These are phyloP conservation scores for Abrostola triplasia DNA, from an alignment of 2,888 invertebrate species.

Conservation along the genomic window DNA sequence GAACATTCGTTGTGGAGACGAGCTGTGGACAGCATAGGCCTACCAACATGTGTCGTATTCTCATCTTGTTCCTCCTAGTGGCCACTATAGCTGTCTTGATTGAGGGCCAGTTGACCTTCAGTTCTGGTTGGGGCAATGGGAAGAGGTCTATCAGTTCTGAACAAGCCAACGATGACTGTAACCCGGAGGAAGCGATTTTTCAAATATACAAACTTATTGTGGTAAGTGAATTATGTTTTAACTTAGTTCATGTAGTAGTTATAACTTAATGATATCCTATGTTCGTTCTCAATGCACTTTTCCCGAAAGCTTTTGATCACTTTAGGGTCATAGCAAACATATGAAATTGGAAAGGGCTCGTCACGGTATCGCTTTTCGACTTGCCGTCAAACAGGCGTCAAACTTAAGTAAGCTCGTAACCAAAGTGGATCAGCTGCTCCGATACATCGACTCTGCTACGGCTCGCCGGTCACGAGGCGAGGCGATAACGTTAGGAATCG, in stretches of 20 bases:
- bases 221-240: constrained; percentile 69
- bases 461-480: too few species aligned
- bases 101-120: constrained; percentile 87
- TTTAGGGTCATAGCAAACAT: too few species aligned
- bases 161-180: constrained; percentile 75
- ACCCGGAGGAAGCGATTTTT: constrained; percentile 86
- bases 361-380: too few species aligned
- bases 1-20: constrained; percentile 33
- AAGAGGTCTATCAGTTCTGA: constrained; percentile 72
- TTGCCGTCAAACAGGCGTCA: too few species aligned
- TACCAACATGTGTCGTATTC: constrained; percentile 63
- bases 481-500: too few species aligned
- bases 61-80: constrained; percentile 57
- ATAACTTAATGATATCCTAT: not conserved
- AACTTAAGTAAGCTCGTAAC: too few species aligned
- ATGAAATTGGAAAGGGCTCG: too few species aligned
- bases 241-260: too few species aligned
- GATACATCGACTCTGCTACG: too few species aligned
- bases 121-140: constrained; percentile 86
- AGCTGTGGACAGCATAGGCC: constrained; percentile 6
- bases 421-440: too few species aligned
- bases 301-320: too few species aligned
- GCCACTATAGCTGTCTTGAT: constrained; percentile 59
- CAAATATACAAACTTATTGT: constrained; percentile 89
- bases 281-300: not conserved